Evolutionary conservation across 2,113 vertebrate species (phyloP), one percentile per base, ranked within the genome.

Genomic region (Callionymus lyra): DNA sequence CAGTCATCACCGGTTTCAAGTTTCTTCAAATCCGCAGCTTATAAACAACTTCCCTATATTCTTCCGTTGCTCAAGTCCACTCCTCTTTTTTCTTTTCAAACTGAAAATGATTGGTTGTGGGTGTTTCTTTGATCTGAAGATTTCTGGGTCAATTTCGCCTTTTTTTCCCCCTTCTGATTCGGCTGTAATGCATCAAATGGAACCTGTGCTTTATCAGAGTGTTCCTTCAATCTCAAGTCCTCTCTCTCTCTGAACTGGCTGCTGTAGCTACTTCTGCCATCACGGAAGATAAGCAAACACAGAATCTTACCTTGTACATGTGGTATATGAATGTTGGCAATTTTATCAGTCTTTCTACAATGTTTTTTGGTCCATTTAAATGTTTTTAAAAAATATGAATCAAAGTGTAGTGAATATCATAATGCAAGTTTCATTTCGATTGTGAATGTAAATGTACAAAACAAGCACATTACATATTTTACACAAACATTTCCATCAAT

Each of bases 311-410:
- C 14, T 37, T 9, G 37, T 41, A 63, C 67, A 69, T 83, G 77
- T 60, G 82, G 81, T 84, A 70, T 77, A 74, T 82, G 76, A 77
- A 74, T 58, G 66, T 71, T 76, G 83, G 72, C 37, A 27, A 27
- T 27, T n/a, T n/a, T n/a, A n/a, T n/a, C n/a, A n/a, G n/a, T n/a
- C n/a, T n/a, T n/a, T n/a, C n/a, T n/a, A n/a, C n/a, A n/a, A n/a
- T n/a, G n/a, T n/a, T n/a, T n/a, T n/a, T n/a, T n/a, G n/a, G n/a
- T n/a, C n/a, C n/a, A n/a, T n/a, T n/a, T n/a, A n/a, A n/a, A n/a
- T n/a, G n/a, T n/a, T n/a, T n/a, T n/a, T n/a, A n/a, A n/a, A n/a
- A n/a, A n/a, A n/a, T n/a, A n/a, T n/a, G n/a, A n/a, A n/a, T n/a
- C n/a, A n/a, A n/a, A n/a, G n/a, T n/a, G n/a, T n/a, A n/a, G n/a